Evolutionary conservation across 1,140 invertebrate genomes (phyloP).

Genomic region (Eupeodes corollae): DNA sequence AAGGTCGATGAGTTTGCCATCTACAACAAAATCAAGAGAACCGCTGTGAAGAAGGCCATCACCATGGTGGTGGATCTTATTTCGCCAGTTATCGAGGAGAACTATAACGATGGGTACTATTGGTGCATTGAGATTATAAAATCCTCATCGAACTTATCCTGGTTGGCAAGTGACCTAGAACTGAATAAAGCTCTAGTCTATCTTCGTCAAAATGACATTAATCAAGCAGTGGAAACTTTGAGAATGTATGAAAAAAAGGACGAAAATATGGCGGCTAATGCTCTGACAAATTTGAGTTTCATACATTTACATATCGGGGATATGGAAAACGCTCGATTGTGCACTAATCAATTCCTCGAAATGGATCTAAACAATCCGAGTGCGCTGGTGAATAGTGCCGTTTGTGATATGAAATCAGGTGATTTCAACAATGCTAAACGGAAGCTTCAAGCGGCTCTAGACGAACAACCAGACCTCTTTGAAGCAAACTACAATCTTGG

Average conservation of each 20-base stretch:
- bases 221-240: slow-evolving; percentile 72
- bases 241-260: slow-evolving; percentile 84
- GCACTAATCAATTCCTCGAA: slow-evolving; percentile 61
- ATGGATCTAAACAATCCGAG: slow-evolving; percentile 70
- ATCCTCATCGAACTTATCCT: slow-evolving; percentile 55
- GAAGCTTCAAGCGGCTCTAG: slow-evolving; percentile 65
- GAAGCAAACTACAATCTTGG: slow-evolving; percentile 89
- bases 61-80: slow-evolving; percentile 87
- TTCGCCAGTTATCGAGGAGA: slow-evolving; percentile 70
- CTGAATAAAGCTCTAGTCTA: slow-evolving; percentile 89
- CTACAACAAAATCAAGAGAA: slow-evolving; percentile 61
- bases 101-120: slow-evolving; percentile 61
- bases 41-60: slow-evolving; percentile 74
- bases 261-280: slow-evolving; percentile 71
- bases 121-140: slow-evolving; percentile 73
- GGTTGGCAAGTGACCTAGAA: slow-evolving; percentile 78
- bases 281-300: slow-evolving; percentile 84
- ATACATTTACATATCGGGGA: slow-evolving; percentile 75
- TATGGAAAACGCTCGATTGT: slow-evolving; percentile 70
- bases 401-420: slow-evolving; percentile 61
- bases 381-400: slow-evolving; percentile 82
- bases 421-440: slow-evolving; percentile 66
- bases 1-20: slow-evolving; percentile 67
- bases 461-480: slow-evolving; percentile 71
- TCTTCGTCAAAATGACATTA: slow-evolving; percentile 72